Conservation (phyloP, 1,140 invertebrate genomes). For the Latrodectus geometricus region DNA sequence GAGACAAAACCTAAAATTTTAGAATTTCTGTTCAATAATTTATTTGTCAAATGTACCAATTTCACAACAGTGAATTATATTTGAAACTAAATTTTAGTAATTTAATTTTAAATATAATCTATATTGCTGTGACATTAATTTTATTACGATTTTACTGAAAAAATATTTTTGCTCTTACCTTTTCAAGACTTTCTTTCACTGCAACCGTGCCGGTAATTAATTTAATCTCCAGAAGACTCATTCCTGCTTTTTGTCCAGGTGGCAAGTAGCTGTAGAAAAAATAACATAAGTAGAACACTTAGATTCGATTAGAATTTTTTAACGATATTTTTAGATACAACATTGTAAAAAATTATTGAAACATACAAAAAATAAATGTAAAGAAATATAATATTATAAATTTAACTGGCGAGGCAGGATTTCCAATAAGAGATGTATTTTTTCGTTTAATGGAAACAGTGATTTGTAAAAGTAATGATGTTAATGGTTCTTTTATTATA, state of each 20-base stretch:
- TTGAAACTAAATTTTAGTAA: neutral
- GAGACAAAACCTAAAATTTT: neutral
- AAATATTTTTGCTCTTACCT: slow-evolving; percentile 29
- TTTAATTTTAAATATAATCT: neutral
- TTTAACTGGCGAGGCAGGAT: too few relatives aligned
- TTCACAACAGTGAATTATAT: neutral
- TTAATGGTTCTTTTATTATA: too few relatives aligned
- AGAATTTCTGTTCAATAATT: neutral
- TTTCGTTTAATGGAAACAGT: too few relatives aligned
- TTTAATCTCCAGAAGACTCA: slow-evolving; percentile 76
- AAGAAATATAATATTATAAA: too few relatives aligned
- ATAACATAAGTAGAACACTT: neutral
- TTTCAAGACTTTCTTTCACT: slow-evolving; percentile 71
- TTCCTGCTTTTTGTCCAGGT: slow-evolving; percentile 72
- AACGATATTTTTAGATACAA: too few relatives aligned
- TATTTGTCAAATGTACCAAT: neutral
- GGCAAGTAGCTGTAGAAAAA: slow-evolving; percentile 38
- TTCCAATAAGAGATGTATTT: too few relatives aligned
- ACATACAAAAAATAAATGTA: too few relatives aligned
- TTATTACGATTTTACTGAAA: neutral
- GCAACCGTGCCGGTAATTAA: slow-evolving; percentile 77
- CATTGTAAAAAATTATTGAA: too few relatives aligned
- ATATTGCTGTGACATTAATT: neutral
- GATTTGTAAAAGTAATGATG: too few relatives aligned
- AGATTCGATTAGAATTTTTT: too few relatives aligned